Evolutionary conservation across 1,140 invertebrate species (phyloP), one percentile per base, ranked within the genome.

Genomic region (Neuroterus valhalla): DNA sequence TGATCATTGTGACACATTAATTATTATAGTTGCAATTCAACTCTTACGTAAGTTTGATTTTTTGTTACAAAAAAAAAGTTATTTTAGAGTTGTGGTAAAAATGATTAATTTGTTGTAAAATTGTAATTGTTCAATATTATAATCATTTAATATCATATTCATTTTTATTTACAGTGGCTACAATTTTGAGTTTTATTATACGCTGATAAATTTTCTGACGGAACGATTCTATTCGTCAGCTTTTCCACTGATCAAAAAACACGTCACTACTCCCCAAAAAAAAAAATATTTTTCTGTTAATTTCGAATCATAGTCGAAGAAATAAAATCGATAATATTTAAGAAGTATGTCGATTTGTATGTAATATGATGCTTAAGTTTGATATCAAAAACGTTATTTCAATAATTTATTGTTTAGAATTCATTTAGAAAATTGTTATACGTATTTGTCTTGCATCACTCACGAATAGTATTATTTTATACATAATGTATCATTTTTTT

Each of bases 1-100:
- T 72, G 74, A 87, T 5, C 84, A 89, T 62, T 90, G 89, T 68
- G 75, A 81, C 6, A 70, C 84, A 21, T 78, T 88, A 0, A 85
- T 90, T 38, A 55, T 84, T 2, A 71, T 88, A n/a, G 84, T 89
- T 70, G 83, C 86, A 0, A 73, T 78, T 42, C 78, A 88, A 70
- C 76, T 89, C 10, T 79, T 85, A 43, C 69, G 89, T 89, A 81
- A 73, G 82, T 83, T 50, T 8, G 5, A 11, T 50, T 21, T 21
- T n/a, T n/a, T n/a, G n/a, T n/a, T n/a, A n/a, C 15, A 12, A 46
- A 19, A 21, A 11, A n/a, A 10, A 21, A 50, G 6, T 19, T 21
- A 21, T 21, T 50, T 38, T 38, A 8, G 1, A 38, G 10, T 38
- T 38, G 31, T 8, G 6, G 10, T 38, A 38, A 10, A 38, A 38